A percentile compares a stretch with the other conserved stretches of the same genome.
phyloP scores from a whole-genome alignment of 1,140 invertebrate species.

The Acromyrmex heyeri region DNA sequence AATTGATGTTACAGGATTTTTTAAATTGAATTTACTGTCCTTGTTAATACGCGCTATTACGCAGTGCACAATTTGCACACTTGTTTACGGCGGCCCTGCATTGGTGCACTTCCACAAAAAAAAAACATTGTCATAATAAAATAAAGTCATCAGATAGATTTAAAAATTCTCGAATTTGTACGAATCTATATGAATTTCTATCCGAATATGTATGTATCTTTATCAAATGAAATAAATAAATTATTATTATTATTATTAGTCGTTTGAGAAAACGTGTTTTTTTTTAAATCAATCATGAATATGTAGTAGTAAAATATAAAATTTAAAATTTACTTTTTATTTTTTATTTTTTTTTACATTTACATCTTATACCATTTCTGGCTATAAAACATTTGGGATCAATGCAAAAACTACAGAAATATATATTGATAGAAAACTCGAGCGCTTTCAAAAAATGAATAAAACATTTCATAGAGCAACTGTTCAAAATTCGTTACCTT shows the following conservation, averaged over 20 bases:
- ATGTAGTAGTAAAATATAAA: not conserved
- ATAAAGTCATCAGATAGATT: not conserved
- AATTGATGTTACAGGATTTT: too few relatives aligned
- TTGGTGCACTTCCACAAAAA: too few relatives aligned
- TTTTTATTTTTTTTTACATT: not conserved
- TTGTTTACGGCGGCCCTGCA: too few relatives aligned
- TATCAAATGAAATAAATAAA: not conserved
- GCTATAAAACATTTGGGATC: constrained; percentile 2
- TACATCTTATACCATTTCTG: not conserved
- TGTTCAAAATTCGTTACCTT: constrained; percentile 17
- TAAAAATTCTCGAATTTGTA: constrained; percentile 1
- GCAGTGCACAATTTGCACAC: too few relatives aligned
- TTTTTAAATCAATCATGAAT: not conserved
- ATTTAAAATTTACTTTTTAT: not conserved
- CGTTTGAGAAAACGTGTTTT: not conserved
- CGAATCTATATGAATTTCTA: too few relatives aligned
- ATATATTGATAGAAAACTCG: not conserved
- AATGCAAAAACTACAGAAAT: not conserved
- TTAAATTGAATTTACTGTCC: too few relatives aligned
- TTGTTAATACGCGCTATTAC: too few relatives aligned
- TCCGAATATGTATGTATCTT: not conserved
- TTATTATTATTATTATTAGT: not conserved
- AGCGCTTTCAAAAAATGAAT: not conserved
- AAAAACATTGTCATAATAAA: not conserved
- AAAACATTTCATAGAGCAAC: constrained; percentile 16